These are phyloP conservation scores for Esox lucius DNA, from an alignment of 2,797 vertebrate species.

Conservation along the genomic window DNA sequence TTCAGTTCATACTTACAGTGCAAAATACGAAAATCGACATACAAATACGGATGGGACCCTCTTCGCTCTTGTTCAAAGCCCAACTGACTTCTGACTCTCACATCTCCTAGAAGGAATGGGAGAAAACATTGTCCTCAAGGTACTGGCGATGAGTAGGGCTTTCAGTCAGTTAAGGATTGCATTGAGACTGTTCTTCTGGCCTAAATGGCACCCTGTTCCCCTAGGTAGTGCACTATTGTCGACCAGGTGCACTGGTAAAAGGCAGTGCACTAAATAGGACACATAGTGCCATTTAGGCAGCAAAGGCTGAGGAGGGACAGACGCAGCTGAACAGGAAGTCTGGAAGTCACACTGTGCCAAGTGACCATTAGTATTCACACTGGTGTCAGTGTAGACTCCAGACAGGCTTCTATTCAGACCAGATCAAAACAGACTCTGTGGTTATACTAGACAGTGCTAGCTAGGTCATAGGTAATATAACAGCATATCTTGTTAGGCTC, in stretches of 20 bases:
- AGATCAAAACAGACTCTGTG: constrained; percentile 7
- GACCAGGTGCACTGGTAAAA: not conserved
- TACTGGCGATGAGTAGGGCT: not conserved
- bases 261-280: not conserved
- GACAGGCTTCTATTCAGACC: constrained; percentile 3
- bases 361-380: constrained; percentile 16
- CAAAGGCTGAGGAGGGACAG: not conserved
- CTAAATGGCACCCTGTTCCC: not conserved
- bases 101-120: constrained; percentile 78
- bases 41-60: constrained; percentile 83
- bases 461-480: not conserved
- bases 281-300: not conserved
- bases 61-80: constrained; percentile 84
- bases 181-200: not conserved
- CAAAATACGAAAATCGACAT: constrained; percentile 86
- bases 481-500: not conserved
- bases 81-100: constrained; percentile 82
- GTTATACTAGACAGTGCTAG: constrained; percentile 7
- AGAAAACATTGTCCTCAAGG: constrained; percentile 25
- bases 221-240: not conserved
- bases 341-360: not conserved
- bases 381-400: not conserved
- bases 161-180: not conserved
- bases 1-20: constrained; percentile 76
- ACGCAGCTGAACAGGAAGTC: constrained; percentile 17